phyloP scores from a whole-genome alignment of 2,888 invertebrate genomes.

The Noctua janthe region DNA sequence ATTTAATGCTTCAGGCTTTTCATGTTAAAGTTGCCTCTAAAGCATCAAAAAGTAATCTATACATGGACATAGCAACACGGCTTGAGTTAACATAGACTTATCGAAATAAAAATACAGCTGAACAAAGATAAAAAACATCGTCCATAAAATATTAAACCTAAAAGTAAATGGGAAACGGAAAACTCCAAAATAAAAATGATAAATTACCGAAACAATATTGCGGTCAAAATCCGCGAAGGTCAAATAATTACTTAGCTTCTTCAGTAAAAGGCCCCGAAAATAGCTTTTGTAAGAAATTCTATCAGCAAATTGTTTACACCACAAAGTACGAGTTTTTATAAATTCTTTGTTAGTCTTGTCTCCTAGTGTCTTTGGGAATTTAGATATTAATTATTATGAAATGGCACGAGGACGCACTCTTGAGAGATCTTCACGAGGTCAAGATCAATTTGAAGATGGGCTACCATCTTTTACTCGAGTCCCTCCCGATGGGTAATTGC shows the following conservation, averaged over 20 bases:
- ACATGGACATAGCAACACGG: background rate
- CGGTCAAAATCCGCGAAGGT: conserved; percentile 34
- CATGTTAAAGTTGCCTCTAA: background rate
- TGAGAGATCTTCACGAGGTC: background rate
- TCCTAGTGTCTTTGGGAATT: conserved; percentile 5
- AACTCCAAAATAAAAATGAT: conserved; percentile 57
- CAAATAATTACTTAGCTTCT: conserved; percentile 38
- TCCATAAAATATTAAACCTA: conserved; percentile 17
- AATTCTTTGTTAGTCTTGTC: conserved; percentile 11
- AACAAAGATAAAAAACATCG: conserved; percentile 1
- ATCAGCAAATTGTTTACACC: conserved; percentile 57
- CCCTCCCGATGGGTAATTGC: background rate
- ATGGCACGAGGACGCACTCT: background rate
- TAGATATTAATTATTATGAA: conserved; percentile 11
- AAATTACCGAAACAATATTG: conserved; percentile 58
- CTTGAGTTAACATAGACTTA: no score
- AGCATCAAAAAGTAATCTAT: background rate
- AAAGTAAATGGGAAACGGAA: conserved; percentile 29
- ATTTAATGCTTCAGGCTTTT: background rate
- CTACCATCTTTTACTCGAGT: background rate
- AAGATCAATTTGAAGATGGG: background rate
- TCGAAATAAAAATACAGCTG: conserved; percentile 1
- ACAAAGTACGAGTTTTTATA: conserved; percentile 39
- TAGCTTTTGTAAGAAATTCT: conserved; percentile 50
- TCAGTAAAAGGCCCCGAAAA: conserved; percentile 33